phyloP scores from a whole-genome alignment of 30 jellyfish, hydroid and myxozoan genomes.

The Phacellophora camtschatica region DNA sequence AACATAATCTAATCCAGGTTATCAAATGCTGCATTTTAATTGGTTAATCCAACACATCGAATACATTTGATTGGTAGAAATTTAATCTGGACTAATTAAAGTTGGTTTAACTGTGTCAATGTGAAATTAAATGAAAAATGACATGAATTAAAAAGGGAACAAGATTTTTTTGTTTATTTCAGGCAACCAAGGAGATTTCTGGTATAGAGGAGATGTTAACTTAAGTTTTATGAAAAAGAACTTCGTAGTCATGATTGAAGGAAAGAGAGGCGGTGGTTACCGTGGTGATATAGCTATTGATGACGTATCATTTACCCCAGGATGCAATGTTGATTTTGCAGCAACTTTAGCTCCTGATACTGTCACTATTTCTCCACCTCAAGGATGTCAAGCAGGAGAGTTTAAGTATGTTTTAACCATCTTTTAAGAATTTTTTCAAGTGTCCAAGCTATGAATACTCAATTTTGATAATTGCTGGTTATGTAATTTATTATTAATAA shows the following conservation, averaged over 20 bases:
- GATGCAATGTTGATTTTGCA: slow-evolving; percentile 82
- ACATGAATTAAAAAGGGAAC: not conserved
- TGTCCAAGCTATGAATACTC: too few species aligned
- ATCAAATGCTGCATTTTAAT: too few species aligned
- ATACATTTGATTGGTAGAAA: too few species aligned
- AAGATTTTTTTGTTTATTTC: not conserved
- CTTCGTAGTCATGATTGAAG: slow-evolving; percentile 88
- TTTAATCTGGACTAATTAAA: too few species aligned
- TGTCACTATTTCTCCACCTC: slow-evolving; percentile 86
- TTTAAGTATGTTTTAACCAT: slow-evolving; percentile 81
- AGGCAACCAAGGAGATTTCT: slow-evolving; percentile 95
- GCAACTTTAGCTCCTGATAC: slow-evolving; percentile 88
- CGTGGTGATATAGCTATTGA: slow-evolving; percentile 92
- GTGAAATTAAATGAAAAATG: too few species aligned
- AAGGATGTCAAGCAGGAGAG: slow-evolving; percentile 90
- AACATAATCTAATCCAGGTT: too few species aligned
- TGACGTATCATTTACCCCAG: slow-evolving; percentile 93
- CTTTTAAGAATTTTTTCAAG: too few species aligned
- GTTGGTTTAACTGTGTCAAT: too few species aligned
- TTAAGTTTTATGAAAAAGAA: slow-evolving; percentile 47
- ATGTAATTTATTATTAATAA: too few species aligned
- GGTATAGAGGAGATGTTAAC: slow-evolving; percentile 78
- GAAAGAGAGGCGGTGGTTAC: slow-evolving; percentile 80
- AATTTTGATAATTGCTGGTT: too few species aligned
- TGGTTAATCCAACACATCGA: too few species aligned